Evolutionary conservation across 92 coral and sea anemone genomes (phyloP).

Genomic region (Epizoanthus fatuus): DNA sequence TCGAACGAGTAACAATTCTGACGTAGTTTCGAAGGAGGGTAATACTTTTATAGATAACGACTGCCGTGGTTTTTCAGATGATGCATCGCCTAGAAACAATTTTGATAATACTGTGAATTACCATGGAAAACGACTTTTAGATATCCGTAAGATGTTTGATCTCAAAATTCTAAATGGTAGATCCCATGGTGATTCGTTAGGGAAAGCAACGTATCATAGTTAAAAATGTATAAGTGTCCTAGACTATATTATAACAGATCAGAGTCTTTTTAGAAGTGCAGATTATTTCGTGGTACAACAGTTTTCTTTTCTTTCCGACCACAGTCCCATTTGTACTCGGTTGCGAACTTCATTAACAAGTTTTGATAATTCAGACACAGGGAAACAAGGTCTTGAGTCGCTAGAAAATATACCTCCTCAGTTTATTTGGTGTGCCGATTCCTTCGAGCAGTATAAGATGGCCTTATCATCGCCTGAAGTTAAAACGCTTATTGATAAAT

Average conservation of each 20-base stretch:
- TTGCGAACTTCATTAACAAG: too few relatives aligned
- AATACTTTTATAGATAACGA: slow-evolving; percentile 46
- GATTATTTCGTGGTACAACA: not conserved
- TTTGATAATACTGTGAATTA: slow-evolving; percentile 44
- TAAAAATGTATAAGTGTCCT: slow-evolving; percentile 33
- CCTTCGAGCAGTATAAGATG: not conserved
- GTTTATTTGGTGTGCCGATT: too few relatives aligned
- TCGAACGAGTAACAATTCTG: slow-evolving; percentile 42
- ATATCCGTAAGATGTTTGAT: slow-evolving; percentile 51
- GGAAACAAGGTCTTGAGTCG: too few relatives aligned
- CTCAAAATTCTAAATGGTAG: slow-evolving; percentile 61
- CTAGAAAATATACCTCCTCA: too few relatives aligned
- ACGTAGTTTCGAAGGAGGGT: slow-evolving; percentile 53
- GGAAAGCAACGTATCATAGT: slow-evolving; percentile 44
- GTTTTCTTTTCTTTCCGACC: too few relatives aligned
- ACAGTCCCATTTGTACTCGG: too few relatives aligned
- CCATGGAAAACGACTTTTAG: slow-evolving; percentile 53
- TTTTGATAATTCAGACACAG: too few relatives aligned
- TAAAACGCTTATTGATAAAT: slow-evolving; percentile 18
- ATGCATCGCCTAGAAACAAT: slow-evolving; percentile 33
- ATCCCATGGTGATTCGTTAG: slow-evolving; percentile 66
- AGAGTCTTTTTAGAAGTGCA: not conserved
- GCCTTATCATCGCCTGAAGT: slow-evolving; percentile 9
- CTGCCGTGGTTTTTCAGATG: slow-evolving; percentile 16
- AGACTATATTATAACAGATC: slow-evolving; percentile 38